A percentile compares a stretch with the other conserved stretches of the same genome.
Conservation (phyloP, 2,797 vertebrate genomes). For the Euphonia xanthogaster region DNA sequence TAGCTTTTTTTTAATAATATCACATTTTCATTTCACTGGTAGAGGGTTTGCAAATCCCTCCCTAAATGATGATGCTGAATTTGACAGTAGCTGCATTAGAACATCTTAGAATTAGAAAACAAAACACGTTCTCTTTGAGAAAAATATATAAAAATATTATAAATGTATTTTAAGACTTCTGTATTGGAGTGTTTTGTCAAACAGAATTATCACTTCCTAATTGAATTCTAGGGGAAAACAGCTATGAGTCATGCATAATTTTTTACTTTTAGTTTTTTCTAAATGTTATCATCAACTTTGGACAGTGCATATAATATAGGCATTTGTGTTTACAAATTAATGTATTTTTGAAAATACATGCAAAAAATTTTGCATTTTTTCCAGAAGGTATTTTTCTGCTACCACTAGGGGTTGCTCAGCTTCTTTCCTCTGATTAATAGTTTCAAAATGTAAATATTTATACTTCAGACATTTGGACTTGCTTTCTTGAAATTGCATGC, state of each 20-base stretch:
- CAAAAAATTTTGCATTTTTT: not conserved
- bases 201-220: not conserved
- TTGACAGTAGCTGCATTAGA: not conserved
- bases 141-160: not conserved
- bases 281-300: not conserved
- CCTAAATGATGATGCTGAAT: not conserved
- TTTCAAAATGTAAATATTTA: slow-evolving; percentile 21
- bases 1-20: not conserved
- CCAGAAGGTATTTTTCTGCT: not conserved
- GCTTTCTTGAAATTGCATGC: not conserved
- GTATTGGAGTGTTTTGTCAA: not conserved
- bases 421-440: slow-evolving; percentile 23
- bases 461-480: not conserved
- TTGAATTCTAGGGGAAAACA: not conserved
- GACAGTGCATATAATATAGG: not conserved
- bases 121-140: not conserved
- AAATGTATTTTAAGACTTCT: not conserved
- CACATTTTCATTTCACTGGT: not conserved
- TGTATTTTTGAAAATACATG: not conserved
- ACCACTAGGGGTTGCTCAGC: slow-evolving; percentile 59
- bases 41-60: not conserved
- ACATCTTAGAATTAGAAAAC: not conserved
- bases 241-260: not conserved
- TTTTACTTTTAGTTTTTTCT: not conserved
- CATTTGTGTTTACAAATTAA: not conserved